Evolutionary conservation across 2,888 invertebrate species (phyloP).

Genomic region (Thera obeliscata): DNA sequence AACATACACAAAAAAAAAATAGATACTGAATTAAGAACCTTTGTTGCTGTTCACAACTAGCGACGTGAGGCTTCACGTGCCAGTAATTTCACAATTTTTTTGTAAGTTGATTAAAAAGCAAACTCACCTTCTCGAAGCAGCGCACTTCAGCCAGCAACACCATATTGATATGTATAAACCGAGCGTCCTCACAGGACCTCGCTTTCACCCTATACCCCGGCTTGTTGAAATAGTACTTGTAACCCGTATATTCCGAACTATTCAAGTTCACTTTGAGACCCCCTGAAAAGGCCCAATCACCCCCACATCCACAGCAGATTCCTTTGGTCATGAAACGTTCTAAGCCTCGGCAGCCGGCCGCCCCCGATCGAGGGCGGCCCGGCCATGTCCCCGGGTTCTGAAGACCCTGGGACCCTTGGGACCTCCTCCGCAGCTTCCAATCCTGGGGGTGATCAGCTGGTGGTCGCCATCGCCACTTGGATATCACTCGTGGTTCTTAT

Average conservation of each 20-base stretch:
- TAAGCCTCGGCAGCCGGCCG: constrained; percentile 58
- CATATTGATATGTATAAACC: constrained; percentile 87
- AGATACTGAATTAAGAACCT: too few species aligned
- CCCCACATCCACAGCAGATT: constrained; percentile 76
- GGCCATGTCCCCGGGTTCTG: constrained; percentile 75
- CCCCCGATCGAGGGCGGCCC: constrained; percentile 74
- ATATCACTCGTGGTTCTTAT: constrained; percentile 79
- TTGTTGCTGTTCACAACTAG: too few species aligned
- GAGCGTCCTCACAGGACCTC: constrained; percentile 84
- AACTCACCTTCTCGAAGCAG: constrained; percentile 87
- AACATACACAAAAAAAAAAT: too few species aligned
- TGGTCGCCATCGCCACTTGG: constrained; percentile 78
- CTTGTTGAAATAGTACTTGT: constrained; percentile 69
- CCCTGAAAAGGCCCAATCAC: constrained; percentile 75
- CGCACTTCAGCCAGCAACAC: constrained; percentile 85
- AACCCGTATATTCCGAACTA: constrained; percentile 82
- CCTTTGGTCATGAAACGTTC: constrained; percentile 73
- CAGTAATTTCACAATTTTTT: too few species aligned
- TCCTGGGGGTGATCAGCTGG: constrained; percentile 77
- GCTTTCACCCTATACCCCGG: constrained; percentile 72
- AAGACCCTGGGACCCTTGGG: constrained; percentile 56
- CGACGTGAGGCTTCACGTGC: too few species aligned
- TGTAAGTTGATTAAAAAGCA: too few species aligned
- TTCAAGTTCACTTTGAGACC: constrained; percentile 73
- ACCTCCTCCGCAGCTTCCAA: constrained; percentile 78